Conservation (phyloP, 1,140 invertebrate genomes). For the Pectinophora gossypiella region DNA sequence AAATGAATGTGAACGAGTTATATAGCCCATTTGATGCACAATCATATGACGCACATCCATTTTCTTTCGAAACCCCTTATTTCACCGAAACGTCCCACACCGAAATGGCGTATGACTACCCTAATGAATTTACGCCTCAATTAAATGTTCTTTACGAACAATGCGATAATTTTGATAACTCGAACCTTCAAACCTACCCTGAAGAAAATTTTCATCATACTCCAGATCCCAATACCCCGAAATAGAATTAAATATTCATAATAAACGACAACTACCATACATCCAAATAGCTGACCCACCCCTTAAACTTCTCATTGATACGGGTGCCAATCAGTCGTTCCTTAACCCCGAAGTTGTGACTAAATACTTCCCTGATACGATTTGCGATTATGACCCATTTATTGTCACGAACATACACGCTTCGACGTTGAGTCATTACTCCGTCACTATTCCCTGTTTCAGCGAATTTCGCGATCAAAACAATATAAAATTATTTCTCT, state of each 20-base stretch:
- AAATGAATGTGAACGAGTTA: not conserved
- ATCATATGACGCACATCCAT: not conserved
- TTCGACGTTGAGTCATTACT: not conserved
- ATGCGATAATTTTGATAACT: not conserved
- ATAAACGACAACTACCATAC: constrained; percentile 2
- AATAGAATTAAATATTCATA: constrained; percentile 9
- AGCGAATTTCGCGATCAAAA: not conserved
- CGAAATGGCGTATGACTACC: not conserved
- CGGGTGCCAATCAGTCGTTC: constrained; percentile 6
- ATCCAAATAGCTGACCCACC: constrained; percentile 8
- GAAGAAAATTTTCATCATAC: not conserved
- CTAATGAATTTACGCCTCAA: not conserved
- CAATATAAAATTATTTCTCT: constrained; percentile 6
- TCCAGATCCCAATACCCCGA: not conserved
- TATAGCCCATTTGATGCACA: not conserved
- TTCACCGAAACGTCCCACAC: not conserved
- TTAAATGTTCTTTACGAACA: not conserved
- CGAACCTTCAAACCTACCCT: not conserved
- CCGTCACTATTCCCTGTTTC: constrained; percentile 8
- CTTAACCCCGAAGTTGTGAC: not conserved
- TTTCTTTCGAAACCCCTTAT: not conserved
- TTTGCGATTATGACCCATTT: constrained; percentile 2
- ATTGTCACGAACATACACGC: constrained; percentile 6
- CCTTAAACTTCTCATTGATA: constrained; percentile 6
- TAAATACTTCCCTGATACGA: not conserved